Evolutionary conservation across 2,888 invertebrate species (phyloP).

Genomic region (Dynastes grantii): DNA sequence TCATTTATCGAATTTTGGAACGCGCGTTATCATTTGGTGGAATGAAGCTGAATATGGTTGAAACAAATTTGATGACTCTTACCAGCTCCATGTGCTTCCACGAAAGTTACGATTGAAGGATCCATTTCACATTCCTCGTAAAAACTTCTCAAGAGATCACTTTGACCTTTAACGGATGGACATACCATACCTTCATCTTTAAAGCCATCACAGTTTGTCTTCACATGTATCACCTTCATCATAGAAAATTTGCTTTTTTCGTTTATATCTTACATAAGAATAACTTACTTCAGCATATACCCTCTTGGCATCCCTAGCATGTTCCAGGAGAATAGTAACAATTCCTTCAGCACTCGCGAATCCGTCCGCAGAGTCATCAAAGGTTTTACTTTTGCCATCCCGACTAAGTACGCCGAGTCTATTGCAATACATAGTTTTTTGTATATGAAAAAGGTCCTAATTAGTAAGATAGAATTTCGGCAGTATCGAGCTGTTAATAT

Average conservation of each 20-base stretch:
- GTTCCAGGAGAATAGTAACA: conserved; percentile 82
- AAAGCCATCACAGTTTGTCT: conserved; percentile 67
- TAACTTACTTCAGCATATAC: conserved; percentile 83
- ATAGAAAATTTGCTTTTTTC: conserved; percentile 53
- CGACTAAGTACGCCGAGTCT: conserved; percentile 82
- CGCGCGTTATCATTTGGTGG: too few species aligned
- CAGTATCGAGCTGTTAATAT: too few species aligned
- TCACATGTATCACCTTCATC: conserved; percentile 64
- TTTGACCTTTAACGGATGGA: conserved; percentile 73
- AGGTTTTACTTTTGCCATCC: conserved; percentile 92
- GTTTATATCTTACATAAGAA: conserved; percentile 73
- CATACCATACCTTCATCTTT: conserved; percentile 68
- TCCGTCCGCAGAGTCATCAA: conserved; percentile 88
- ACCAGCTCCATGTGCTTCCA: conserved; percentile 80
- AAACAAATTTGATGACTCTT: background rate
- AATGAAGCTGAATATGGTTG: too few species aligned
- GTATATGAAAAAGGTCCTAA: too few species aligned
- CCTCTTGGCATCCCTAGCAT: conserved; percentile 71
- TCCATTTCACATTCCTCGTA: conserved; percentile 81
- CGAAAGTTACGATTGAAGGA: conserved; percentile 81
- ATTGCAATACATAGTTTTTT: background rate
- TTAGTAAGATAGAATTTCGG: too few species aligned
- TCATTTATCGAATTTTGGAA: too few species aligned
- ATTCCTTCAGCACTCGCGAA: conserved; percentile 91
- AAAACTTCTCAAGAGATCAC: conserved; percentile 76